Percentiles rank a stretch among this genome's conserved stretches.
phyloP scores from a whole-genome alignment of 2,113 vertebrate genomes.

The Strigops habroptila region DNA sequence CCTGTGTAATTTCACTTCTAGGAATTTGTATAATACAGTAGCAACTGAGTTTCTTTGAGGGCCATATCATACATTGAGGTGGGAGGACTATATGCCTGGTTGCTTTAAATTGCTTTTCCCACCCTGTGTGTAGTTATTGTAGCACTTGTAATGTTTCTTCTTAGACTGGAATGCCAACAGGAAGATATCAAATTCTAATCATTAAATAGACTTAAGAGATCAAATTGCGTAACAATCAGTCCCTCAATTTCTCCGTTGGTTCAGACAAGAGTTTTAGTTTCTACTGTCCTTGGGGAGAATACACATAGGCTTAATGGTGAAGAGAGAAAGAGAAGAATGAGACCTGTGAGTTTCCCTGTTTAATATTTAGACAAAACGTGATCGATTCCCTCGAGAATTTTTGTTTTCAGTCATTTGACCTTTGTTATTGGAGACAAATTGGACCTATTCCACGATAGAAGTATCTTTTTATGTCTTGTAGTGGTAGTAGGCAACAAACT shows the following conservation, averaged over 20 bases:
- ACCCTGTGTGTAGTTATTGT: background rate
- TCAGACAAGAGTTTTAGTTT: background rate
- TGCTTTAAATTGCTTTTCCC: background rate
- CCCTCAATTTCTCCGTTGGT: background rate
- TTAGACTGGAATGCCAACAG: background rate
- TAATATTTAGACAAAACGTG: background rate
- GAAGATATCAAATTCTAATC: constrained; percentile 28
- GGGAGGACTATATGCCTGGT: background rate
- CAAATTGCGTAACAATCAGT: background rate
- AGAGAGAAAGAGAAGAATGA: background rate
- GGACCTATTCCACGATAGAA: background rate
- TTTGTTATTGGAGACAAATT: background rate
- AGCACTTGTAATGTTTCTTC: background rate
- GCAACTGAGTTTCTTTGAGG: background rate
- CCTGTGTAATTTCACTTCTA: background rate
- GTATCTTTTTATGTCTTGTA: background rate
- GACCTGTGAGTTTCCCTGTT: background rate
- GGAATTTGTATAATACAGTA: background rate
- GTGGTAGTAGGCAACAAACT: background rate
- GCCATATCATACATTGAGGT: background rate
- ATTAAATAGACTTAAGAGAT: constrained; percentile 1
- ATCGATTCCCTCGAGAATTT: background rate
- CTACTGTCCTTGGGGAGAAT: background rate
- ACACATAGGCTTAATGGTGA: background rate
- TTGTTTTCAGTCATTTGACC: background rate